phyloP scores from a whole-genome alignment of 2,797 vertebrate genomes.

The Sebastes glaucus region DNA sequence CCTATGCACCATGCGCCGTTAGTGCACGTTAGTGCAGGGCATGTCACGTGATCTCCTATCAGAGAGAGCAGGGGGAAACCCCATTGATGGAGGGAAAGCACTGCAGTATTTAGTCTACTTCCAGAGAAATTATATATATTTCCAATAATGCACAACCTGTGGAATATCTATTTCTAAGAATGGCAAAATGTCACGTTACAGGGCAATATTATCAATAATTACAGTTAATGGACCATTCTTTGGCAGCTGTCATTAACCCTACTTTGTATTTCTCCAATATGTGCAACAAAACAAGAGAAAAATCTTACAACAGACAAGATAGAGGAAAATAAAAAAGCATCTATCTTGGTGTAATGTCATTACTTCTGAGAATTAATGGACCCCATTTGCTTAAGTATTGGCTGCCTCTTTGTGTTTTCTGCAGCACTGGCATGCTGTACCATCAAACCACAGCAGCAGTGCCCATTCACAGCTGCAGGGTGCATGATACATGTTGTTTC shows the following conservation, averaged over 20 bases:
- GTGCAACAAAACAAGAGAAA: neutral
- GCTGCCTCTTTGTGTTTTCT: neutral
- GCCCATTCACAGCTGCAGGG: slow-evolving; percentile 48
- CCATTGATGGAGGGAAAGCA: slow-evolving; percentile 59
- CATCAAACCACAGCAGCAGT: slow-evolving; percentile 46
- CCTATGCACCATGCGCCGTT: slow-evolving; percentile 16
- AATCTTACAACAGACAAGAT: neutral
- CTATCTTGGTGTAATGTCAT: slow-evolving; percentile 38
- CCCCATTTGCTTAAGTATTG: neutral
- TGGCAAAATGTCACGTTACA: neutral
- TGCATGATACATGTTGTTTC: slow-evolving; percentile 28
- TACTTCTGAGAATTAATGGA: slow-evolving; percentile 32
- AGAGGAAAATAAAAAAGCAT: slow-evolving; percentile 24
- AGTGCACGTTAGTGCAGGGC: slow-evolving; percentile 28
- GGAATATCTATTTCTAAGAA: slow-evolving; percentile 17
- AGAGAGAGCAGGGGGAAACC: slow-evolving; percentile 62
- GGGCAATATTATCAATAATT: neutral
- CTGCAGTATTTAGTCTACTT: slow-evolving; percentile 59
- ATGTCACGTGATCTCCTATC: slow-evolving; percentile 60
- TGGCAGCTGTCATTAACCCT: neutral
- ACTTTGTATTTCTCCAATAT: neutral
- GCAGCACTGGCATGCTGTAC: slow-evolving; percentile 3
- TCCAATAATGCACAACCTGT: slow-evolving; percentile 45
- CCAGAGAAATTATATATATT: neutral
- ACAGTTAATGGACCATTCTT: neutral